A percentile compares a stretch with the other conserved stretches of the same genome.
These are phyloP conservation scores for Arctopsyche grandis DNA, from an alignment of 1,140 invertebrate species.

Conservation along the genomic window DNA sequence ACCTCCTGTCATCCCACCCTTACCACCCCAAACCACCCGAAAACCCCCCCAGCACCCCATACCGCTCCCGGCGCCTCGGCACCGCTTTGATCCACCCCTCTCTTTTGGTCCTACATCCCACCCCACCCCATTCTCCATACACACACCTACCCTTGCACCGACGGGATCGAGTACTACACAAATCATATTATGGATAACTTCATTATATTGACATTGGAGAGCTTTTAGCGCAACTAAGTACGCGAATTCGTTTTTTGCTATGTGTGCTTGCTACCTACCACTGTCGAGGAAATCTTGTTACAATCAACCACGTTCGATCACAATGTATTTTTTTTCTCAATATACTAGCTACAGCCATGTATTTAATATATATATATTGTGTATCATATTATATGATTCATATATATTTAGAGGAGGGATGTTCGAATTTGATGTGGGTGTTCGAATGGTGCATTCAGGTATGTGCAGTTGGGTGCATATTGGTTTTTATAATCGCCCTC, in stretches of 20 bases:
- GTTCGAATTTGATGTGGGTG: too few species aligned
- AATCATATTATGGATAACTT: slow-evolving; percentile 53
- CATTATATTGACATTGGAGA: slow-evolving; percentile 53
- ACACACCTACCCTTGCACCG: background rate
- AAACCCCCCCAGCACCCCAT: background rate
- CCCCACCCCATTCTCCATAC: background rate
- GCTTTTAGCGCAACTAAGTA: slow-evolving; percentile 49
- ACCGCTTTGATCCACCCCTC: slow-evolving; percentile 38
- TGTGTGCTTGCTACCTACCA: background rate
- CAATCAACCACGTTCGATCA: background rate
- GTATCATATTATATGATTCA: background rate
- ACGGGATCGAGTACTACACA: slow-evolving; percentile 46
- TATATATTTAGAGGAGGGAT: too few species aligned
- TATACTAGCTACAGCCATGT: background rate
- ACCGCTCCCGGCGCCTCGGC: background rate
- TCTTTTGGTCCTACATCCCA: too few species aligned
- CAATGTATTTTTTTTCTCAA: background rate
- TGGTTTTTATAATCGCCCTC: too few species aligned
- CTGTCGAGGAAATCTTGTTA: slow-evolving; percentile 4
- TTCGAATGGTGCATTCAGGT: too few species aligned
- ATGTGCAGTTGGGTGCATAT: too few species aligned
- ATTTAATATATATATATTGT: background rate
- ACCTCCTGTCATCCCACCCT: background rate
- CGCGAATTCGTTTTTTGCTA: slow-evolving; percentile 21
- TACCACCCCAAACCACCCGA: background rate